These are phyloP conservation scores for Rhynchopsitta pachyrhyncha DNA, from an alignment of 2,113 vertebrate genomes.

Conservation along the genomic window DNA sequence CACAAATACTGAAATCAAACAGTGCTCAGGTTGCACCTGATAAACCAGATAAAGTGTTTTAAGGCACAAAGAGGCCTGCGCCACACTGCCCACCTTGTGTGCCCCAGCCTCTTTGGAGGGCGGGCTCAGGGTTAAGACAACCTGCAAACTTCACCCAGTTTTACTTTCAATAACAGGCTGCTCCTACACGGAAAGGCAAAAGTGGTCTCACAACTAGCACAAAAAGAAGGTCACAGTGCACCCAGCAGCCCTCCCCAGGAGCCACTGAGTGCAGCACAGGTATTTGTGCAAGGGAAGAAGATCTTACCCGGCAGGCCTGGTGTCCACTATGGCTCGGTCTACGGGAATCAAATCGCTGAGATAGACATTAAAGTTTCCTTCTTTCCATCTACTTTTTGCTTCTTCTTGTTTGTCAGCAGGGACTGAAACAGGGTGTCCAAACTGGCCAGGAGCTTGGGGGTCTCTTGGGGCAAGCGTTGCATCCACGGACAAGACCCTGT, in stretches of 20 bases:
- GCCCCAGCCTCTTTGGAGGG: not conserved
- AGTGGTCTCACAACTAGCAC: accelerated
- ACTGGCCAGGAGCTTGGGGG: slow-evolving; percentile 85
- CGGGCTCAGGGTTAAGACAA: accelerated
- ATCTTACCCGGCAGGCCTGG: slow-evolving; percentile 89
- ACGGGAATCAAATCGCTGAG: slow-evolving; percentile 93
- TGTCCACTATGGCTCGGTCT: slow-evolving; percentile 89
- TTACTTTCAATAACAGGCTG: accelerated
- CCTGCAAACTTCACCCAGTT: not conserved
- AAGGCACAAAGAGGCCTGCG: not conserved
- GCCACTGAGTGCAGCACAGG: accelerated
- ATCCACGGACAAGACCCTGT: slow-evolving; percentile 84
- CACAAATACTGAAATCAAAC: accelerated
- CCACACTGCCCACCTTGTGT: accelerated
- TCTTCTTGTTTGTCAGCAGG: slow-evolving; percentile 77
- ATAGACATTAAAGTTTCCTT: slow-evolving; percentile 95
- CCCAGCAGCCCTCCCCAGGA: not conserved
- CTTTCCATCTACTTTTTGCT: slow-evolving; percentile 86
- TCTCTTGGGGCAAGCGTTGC: slow-evolving; percentile 81
- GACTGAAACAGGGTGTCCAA: slow-evolving; percentile 79
- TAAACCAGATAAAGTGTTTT: accelerated
- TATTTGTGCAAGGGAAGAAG: not conserved
- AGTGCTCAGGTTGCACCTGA: too few relatives aligned
- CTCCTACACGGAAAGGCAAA: not conserved
- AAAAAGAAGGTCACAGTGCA: accelerated